Conservation (phyloP, 2,888 invertebrate species). For the Chymomyza amoena region DNA sequence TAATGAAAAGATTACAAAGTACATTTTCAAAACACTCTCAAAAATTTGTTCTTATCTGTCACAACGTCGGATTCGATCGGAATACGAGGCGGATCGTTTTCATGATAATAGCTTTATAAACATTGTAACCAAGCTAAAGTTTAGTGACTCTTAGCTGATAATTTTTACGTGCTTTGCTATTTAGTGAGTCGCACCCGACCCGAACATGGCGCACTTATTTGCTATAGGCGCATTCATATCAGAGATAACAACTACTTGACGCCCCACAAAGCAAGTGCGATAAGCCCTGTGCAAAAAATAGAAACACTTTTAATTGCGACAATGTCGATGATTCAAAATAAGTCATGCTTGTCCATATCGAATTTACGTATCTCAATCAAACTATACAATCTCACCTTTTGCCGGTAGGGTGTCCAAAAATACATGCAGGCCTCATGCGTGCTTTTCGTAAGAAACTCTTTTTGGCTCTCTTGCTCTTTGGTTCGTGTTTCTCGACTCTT, state of each 20-base stretch:
- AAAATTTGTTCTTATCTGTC: too few relatives aligned
- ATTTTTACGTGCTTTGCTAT: not conserved
- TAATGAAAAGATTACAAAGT: too few relatives aligned
- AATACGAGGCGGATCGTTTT: not conserved
- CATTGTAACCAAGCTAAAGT: not conserved
- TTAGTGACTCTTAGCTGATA: not conserved
- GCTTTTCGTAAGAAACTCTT: constrained; percentile 12
- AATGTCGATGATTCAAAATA: not conserved
- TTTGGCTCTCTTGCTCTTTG: constrained; percentile 20
- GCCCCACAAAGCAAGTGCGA: not conserved
- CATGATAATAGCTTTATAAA: not conserved
- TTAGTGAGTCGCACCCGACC: constrained; percentile 8
- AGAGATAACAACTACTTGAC: not conserved
- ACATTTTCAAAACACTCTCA: too few relatives aligned
- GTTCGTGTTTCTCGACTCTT: constrained; percentile 4
- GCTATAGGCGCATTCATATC: not conserved
- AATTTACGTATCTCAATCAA: not conserved
- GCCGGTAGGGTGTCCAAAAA: not conserved
- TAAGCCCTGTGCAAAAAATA: not conserved
- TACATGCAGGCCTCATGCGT: not conserved
- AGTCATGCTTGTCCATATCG: not conserved
- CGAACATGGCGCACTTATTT: constrained; percentile 2
- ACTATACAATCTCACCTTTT: not conserved
- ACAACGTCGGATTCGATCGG: too few relatives aligned
- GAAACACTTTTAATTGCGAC: not conserved